Evolutionary conservation across 1,140 invertebrate genomes (phyloP).

Genomic region (Drosophila nasuta): DNA sequence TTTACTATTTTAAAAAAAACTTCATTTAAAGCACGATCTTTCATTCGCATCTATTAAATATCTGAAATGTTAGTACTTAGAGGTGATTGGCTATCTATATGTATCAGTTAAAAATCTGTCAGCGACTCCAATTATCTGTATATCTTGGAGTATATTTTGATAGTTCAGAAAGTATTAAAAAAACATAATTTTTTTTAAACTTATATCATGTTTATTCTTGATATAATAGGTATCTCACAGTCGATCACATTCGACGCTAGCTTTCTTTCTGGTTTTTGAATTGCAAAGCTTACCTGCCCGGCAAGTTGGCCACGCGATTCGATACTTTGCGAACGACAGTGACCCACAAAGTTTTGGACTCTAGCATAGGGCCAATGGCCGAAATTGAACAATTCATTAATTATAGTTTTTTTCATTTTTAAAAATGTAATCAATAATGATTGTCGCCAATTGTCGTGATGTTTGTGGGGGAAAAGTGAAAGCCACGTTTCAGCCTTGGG

Average conservation of each 20-base stretch:
- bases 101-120: too few relatives aligned
- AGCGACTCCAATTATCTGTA: too few relatives aligned
- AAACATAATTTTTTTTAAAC: too few relatives aligned
- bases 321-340: slow-evolving; percentile 32
- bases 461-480: slow-evolving; percentile 48
- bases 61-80: too few relatives aligned
- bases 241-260: neutral
- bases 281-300: slow-evolving; percentile 14
- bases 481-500: slow-evolving; percentile 23
- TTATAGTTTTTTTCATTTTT: slow-evolving; percentile 18
- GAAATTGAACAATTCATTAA: slow-evolving; percentile 15
- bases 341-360: slow-evolving; percentile 63
- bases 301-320: slow-evolving; percentile 32
- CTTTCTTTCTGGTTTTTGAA: slow-evolving; percentile 31
- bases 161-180: too few relatives aligned
- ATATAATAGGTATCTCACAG: neutral
- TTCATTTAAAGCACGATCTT: too few relatives aligned
- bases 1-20: too few relatives aligned
- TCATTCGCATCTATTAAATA: too few relatives aligned
- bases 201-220: neutral
- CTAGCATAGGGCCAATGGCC: slow-evolving; percentile 25
- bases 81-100: too few relatives aligned
- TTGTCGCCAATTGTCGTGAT: slow-evolving; percentile 1
- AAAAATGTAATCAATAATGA: slow-evolving; percentile 23
- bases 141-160: too few relatives aligned